Evolutionary conservation across 2,113 vertebrate genomes (phyloP).

Genomic region (Notarius lentiginosus): DNA sequence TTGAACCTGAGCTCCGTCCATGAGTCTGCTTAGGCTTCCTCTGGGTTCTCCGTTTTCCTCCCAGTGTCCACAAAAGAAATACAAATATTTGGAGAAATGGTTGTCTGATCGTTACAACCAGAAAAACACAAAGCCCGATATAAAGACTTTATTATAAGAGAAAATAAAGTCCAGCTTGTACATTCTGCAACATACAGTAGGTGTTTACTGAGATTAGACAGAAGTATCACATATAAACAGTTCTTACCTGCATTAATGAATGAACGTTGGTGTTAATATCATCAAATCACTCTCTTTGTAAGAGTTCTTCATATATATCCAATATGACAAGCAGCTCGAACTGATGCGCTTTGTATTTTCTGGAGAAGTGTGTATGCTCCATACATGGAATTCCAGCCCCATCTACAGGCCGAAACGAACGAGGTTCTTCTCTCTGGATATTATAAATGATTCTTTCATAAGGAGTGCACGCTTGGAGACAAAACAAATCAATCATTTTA

Average conservation of each 20-base stretch:
- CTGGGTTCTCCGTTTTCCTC: not conserved
- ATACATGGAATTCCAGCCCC: constrained; percentile 25
- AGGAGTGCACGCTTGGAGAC: constrained; percentile 9
- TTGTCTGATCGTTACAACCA: not conserved
- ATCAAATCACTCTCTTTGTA: not conserved
- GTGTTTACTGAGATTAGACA: not conserved
- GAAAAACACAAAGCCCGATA: not conserved
- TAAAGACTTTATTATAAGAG: not conserved
- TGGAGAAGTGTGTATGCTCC: not conserved
- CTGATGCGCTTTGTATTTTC: not conserved
- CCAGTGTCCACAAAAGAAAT: too few species aligned
- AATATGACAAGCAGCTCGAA: not conserved
- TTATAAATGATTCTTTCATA: constrained; percentile 21
- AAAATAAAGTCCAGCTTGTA: not conserved
- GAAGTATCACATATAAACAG: not conserved
- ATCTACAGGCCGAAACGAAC: constrained; percentile 19
- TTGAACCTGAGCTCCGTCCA: not conserved
- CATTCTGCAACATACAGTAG: not conserved
- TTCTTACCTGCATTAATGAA: not conserved
- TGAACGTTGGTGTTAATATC: not conserved
- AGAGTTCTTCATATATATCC: not conserved
- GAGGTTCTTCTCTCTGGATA: not conserved
- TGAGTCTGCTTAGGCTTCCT: not conserved
- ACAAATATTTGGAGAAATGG: not conserved
- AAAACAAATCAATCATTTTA: constrained; percentile 34